Percentiles rank a stretch among this genome's conserved stretches.
phyloP scores from a whole-genome alignment of 2,888 invertebrate species.

The Dryobota labecula region DNA sequence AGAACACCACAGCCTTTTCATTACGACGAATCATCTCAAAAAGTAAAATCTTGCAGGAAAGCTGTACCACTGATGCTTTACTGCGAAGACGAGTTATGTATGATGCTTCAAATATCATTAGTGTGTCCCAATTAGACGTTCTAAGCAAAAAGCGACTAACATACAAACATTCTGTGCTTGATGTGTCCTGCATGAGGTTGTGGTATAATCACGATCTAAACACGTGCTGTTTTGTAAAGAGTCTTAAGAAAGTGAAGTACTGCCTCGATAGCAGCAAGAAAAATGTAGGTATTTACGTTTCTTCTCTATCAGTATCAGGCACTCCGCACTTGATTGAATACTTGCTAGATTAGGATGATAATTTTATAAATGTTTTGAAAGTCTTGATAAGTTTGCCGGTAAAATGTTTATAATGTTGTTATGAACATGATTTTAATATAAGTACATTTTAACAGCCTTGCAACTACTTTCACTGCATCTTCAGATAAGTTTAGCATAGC shows the following conservation, averaged over 20 bases:
- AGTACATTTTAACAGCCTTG: neutral
- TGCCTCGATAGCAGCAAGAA: neutral
- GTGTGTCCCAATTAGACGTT: slow-evolving; percentile 31
- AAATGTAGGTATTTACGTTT: neutral
- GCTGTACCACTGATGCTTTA: neutral
- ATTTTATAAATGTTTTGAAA: neutral
- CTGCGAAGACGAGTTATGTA: neutral
- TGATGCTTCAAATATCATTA: slow-evolving; percentile 37
- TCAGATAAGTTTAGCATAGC: too few species aligned
- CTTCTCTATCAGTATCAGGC: neutral
- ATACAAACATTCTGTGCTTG: neutral
- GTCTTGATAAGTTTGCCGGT: neutral
- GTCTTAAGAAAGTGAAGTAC: neutral
- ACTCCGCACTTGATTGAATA: neutral
- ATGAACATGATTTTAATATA: neutral
- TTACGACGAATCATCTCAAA: slow-evolving; percentile 7
- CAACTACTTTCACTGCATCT: neutral
- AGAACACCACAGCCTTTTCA: neutral
- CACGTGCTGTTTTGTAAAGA: neutral
- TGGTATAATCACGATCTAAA: neutral
- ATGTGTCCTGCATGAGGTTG: neutral
- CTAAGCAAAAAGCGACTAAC: slow-evolving; percentile 15
- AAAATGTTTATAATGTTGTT: neutral
- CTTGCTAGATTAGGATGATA: neutral
- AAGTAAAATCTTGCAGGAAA: slow-evolving; percentile 14